Conservation (phyloP, 2,113 vertebrate genomes). For the Ginglymostoma cirratum region DNA sequence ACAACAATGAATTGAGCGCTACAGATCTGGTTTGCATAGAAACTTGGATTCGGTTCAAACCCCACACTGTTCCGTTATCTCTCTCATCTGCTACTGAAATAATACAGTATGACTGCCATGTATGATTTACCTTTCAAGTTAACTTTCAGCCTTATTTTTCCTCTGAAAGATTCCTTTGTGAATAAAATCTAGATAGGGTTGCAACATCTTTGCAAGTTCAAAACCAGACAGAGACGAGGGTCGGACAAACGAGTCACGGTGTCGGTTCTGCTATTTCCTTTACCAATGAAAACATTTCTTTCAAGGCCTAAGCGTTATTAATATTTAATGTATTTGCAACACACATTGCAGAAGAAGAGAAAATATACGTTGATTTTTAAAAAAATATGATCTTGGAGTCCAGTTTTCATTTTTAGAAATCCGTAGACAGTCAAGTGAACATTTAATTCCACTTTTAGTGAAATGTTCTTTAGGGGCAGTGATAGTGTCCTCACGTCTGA, state of each 20-base stretch:
- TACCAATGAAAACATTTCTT: neutral
- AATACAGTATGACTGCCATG: neutral
- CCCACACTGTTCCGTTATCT: neutral
- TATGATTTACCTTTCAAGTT: neutral
- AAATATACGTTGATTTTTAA: neutral
- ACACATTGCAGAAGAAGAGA: neutral
- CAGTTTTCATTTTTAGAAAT: neutral
- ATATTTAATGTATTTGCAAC: neutral
- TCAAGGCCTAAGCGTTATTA: neutral
- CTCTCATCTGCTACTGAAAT: neutral
- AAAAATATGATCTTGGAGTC: neutral
- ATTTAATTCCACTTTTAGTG: too few species aligned
- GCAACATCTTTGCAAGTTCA: neutral
- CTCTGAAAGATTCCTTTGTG: neutral
- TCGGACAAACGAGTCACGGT: neutral
- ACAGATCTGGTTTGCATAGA: neutral
- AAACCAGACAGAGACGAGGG: neutral
- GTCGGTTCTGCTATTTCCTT: neutral
- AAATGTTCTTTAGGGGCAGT: too few species aligned
- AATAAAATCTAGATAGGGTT: neutral
- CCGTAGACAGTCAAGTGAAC: neutral
- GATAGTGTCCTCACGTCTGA: too few species aligned
- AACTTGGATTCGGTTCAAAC: neutral
- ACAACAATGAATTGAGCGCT: neutral
- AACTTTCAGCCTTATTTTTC: neutral